Conservation (phyloP, 2,797 vertebrate species). For the Chiropotes sagulatus region DNA sequence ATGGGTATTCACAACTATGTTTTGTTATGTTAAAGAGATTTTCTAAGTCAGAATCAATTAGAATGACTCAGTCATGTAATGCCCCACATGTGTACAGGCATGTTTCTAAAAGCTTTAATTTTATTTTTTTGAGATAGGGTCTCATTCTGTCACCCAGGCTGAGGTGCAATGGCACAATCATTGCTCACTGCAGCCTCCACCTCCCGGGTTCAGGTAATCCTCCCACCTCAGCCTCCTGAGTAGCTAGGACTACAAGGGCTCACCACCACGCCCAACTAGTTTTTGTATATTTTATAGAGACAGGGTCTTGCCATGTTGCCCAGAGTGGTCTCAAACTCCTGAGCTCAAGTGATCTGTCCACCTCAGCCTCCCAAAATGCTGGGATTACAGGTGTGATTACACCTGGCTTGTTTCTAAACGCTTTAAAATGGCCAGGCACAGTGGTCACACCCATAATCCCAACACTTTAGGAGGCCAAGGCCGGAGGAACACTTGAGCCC, state of each 20-base stretch:
- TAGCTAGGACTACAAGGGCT: not conserved
- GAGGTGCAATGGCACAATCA: not conserved
- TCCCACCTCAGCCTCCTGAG: not conserved
- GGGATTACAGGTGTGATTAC: not conserved
- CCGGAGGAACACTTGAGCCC: too few relatives aligned
- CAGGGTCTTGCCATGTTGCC: not conserved
- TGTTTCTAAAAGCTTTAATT: not conserved
- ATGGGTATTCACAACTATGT: not conserved
- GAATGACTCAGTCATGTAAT: not conserved
- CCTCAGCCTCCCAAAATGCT: not conserved
- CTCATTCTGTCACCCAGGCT: not conserved
- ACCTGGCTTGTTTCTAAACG: too few relatives aligned
- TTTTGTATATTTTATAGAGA: not conserved
- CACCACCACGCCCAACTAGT: not conserved
- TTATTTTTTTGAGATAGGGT: not conserved
- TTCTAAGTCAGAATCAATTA: slow-evolving; percentile 7
- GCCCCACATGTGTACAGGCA: not conserved
- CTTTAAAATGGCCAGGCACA: too few relatives aligned
- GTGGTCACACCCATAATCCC: too few relatives aligned
- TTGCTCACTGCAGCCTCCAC: not conserved
- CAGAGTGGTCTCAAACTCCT: not conserved
- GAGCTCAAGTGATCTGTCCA: not conserved
- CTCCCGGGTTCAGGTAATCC: not conserved
- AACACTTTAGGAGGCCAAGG: too few relatives aligned
- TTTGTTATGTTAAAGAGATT: not conserved